Evolutionary conservation across 2,797 vertebrate species (phyloP), one percentile per base, ranked within the genome.

Genomic region (Discoglossus pictus): DNA sequence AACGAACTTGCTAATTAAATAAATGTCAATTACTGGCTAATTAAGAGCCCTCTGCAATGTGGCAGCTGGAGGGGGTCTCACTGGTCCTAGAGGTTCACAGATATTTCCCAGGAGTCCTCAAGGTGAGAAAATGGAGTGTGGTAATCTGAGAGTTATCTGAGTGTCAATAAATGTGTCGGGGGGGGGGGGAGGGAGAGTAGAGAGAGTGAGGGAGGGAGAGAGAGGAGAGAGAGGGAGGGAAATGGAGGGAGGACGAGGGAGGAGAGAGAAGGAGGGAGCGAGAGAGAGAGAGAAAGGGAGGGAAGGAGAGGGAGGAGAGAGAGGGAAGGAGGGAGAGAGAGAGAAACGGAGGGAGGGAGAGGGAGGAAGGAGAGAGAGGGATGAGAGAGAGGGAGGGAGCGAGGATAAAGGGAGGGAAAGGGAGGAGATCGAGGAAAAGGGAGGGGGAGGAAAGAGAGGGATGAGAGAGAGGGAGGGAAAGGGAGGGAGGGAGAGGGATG

Each of bases 1-100:
- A 60, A 51, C 38, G 50, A 43, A 35, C 65, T 55, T 52, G 55
- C 47, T 68, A 68, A 68, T 68, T 35, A 60, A 65, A 65, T 65
- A 65, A 68, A 59, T 60, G 56, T 60, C 65, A 60, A 68, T 68
- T 68, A 68, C n/a, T 43, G 43, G 55, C 36, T 60, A 68, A 68
- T 68, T 68, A 68, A 52, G 55, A 43, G 55, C 25, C 23, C 65
- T 68, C 52, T 25, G 60, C 42, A 52, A 51, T 20, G 25, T 43
- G 46, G 46, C 36, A 24, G 55, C 46, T 17, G 47, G 47, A 4
- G 27, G 4, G 17, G 36, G 13, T 6, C 16, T 13, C 13, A n/a
- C 13, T 35, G 18, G 18, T 25, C 46, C 18, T 42, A 23, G 16
- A 60, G 36, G 27, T 52, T 51, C 17, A 11, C 34, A 36, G n/a